These are phyloP conservation scores for Eunapius fragilis DNA, from an alignment of 37 sponge, comb jelly and placozoan species.

Conservation along the genomic window DNA sequence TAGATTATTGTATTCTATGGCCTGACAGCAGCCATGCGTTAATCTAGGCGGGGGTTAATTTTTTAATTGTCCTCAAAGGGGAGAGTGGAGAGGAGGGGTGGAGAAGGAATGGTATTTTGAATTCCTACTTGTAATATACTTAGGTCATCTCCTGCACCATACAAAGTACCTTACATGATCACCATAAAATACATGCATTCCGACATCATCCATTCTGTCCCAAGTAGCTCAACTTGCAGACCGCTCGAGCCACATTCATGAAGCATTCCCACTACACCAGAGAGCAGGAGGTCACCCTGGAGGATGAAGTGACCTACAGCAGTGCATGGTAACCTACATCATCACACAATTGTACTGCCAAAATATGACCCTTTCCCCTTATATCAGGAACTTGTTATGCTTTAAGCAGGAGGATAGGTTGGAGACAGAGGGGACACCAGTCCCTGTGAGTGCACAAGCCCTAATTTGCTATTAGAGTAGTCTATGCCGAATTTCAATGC, in stretches of 20 bases:
- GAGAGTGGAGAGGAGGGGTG: too few species aligned
- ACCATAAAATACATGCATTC: neutral
- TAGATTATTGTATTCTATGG: too few species aligned
- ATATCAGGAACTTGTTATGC: slow-evolving; percentile 64
- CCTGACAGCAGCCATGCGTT: too few species aligned
- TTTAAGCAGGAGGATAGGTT: slow-evolving; percentile 80
- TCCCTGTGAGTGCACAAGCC: slow-evolving; percentile 66
- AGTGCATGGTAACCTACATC: slow-evolving; percentile 67
- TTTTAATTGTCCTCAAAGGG: too few species aligned
- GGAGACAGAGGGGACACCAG: slow-evolving; percentile 85
- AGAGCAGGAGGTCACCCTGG: slow-evolving; percentile 82
- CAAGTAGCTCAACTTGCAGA: slow-evolving; percentile 82
- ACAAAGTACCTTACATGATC: too few species aligned
- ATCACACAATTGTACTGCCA: too few species aligned
- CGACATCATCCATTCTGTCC: neutral
- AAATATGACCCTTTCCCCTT: neutral
- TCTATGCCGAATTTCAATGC: neutral
- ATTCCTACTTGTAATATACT: too few species aligned
- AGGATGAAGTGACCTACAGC: slow-evolving; percentile 59
- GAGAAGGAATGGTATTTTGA: too few species aligned
- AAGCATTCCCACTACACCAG: slow-evolving; percentile 91
- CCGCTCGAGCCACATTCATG: slow-evolving; percentile 90
- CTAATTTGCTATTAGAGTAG: neutral
- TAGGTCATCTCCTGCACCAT: too few species aligned
- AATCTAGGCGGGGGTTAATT: too few species aligned